phyloP scores from a whole-genome alignment of 2,797 vertebrate species.

The Austrolebias charrua region DNA sequence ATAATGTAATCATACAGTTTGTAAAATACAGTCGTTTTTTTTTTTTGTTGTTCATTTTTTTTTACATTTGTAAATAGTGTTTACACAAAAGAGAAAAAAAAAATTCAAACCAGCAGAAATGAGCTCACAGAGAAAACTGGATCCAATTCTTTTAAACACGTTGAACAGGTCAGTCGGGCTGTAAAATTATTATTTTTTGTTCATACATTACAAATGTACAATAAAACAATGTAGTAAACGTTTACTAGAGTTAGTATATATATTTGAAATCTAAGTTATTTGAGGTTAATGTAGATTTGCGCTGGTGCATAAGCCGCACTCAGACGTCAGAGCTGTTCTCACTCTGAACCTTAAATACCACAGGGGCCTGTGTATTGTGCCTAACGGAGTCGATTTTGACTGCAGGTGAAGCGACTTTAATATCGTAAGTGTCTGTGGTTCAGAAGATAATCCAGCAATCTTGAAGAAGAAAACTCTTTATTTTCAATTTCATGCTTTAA shows the following conservation, averaged over 20 bases:
- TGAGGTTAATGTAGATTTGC: constrained; percentile 71
- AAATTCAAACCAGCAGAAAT: constrained; percentile 78
- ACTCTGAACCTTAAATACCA: constrained; percentile 78
- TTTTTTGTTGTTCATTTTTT: constrained; percentile 54
- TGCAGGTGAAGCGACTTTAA: constrained; percentile 67
- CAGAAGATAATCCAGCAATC: constrained; percentile 68
- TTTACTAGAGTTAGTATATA: constrained; percentile 73
- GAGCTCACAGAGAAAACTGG: constrained; percentile 80
- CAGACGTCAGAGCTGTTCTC: constrained; percentile 61
- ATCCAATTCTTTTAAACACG: constrained; percentile 61
- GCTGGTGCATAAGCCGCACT: constrained; percentile 67
- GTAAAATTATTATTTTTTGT: constrained; percentile 69
- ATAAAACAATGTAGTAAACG: constrained; percentile 71
- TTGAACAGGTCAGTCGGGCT: constrained; percentile 66
- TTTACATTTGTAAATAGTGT: constrained; percentile 76
- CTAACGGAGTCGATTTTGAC: constrained; percentile 64
- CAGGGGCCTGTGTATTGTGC: constrained; percentile 74
- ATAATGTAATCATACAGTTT: constrained; percentile 58
- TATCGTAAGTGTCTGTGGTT: constrained; percentile 59
- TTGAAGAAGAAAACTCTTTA: constrained; percentile 52
- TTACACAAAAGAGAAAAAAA: constrained; percentile 71
- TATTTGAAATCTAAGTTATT: constrained; percentile 77
- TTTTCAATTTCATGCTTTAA: constrained; percentile 41
- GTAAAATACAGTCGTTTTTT: constrained; percentile 64
- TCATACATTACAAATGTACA: constrained; percentile 79